Conservation (phyloP, 2,113 vertebrate species). For the Spermophilus dauricus region DNA sequence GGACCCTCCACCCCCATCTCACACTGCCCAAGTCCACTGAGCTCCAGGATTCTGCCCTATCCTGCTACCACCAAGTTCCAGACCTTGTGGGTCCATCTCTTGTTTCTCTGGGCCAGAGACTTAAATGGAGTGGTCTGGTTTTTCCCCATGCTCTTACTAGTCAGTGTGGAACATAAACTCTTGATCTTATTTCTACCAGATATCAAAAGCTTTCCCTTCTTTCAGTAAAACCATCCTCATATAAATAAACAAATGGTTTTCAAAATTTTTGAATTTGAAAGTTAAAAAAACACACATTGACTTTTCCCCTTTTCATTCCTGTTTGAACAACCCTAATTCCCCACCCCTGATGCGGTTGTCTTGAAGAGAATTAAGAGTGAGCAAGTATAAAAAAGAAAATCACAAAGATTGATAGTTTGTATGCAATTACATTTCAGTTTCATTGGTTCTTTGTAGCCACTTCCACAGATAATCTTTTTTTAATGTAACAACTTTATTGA, state of each 20-base stretch:
- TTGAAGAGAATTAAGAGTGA: background rate
- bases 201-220: background rate
- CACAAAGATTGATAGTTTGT: background rate
- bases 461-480: background rate
- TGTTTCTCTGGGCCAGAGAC: background rate
- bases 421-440: background rate
- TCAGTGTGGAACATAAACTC: background rate
- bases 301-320: background rate
- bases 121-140: background rate
- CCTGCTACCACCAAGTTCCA: background rate
- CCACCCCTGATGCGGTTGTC: background rate
- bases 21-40: too few relatives aligned
- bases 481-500: background rate
- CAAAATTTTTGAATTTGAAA: conserved; percentile 5
- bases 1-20: background rate
- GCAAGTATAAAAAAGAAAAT: background rate
- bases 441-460: conserved; percentile 10
- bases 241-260: background rate
- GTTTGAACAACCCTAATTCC: conserved; percentile 28
- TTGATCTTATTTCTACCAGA: background rate
- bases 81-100: background rate
- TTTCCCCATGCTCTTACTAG: background rate
- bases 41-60: background rate
- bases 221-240: background rate
- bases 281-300: background rate